Conservation (phyloP, 2,888 invertebrate genomes). For the Icerya purchasi region DNA sequence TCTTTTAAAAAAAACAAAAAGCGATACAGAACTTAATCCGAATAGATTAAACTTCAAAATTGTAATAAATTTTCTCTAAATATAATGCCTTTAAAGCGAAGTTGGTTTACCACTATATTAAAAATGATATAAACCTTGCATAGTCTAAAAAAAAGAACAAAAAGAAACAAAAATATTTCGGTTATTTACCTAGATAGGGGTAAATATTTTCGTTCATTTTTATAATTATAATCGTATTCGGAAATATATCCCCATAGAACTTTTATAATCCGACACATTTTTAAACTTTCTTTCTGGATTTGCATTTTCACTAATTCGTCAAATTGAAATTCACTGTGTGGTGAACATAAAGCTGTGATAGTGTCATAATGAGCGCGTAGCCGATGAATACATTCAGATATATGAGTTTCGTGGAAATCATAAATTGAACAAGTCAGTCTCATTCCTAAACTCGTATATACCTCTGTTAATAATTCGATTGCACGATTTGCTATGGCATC, state of each 20-base stretch:
- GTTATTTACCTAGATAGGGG: slow-evolving; percentile 52
- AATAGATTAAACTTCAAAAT: no score
- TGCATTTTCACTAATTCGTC: slow-evolving; percentile 1
- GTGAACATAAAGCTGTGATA: slow-evolving; percentile 33
- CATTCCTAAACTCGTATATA: slow-evolving; percentile 81
- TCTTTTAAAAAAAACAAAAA: no score
- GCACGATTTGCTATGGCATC: slow-evolving; percentile 86
- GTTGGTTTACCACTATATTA: no score
- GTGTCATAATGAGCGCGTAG: slow-evolving; percentile 70
- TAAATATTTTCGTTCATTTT: slow-evolving; percentile 68
- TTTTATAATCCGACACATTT: slow-evolving; percentile 82
- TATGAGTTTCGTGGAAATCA: slow-evolving; percentile 76
- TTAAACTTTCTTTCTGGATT: slow-evolving; percentile 26
- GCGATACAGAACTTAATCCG: no score
- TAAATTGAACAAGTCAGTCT: slow-evolving; percentile 52
- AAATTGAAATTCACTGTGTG: neutral
- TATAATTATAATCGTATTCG: slow-evolving; percentile 76
- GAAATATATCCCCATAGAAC: slow-evolving; percentile 86
- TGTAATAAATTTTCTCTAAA: no score
- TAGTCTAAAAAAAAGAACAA: no score
- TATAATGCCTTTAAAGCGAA: no score
- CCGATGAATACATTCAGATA: slow-evolving; percentile 76
- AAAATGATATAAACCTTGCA: no score
- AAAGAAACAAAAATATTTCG: no score
- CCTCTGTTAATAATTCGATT: slow-evolving; percentile 75